These are phyloP conservation scores for Tuta absoluta DNA, from an alignment of 2,888 invertebrate genomes.

Conservation along the genomic window DNA sequence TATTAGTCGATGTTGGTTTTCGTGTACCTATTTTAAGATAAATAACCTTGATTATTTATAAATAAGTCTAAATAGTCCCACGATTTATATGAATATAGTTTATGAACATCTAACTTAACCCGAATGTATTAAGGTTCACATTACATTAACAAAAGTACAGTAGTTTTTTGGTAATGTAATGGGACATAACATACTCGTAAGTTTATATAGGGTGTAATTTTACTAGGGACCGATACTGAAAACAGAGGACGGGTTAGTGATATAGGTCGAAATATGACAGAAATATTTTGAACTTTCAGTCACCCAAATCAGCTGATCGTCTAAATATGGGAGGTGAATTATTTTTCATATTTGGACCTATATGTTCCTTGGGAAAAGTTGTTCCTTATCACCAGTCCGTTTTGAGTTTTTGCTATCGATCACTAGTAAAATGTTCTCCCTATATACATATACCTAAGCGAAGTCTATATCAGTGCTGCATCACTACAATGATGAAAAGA, in stretches of 20 bases:
- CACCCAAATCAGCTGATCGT: no score
- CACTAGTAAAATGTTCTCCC: no score
- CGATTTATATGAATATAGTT: neutral
- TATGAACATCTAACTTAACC: constrained; percentile 45
- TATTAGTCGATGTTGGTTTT: constrained; percentile 40
- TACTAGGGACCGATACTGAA: no score
- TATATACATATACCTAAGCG: neutral
- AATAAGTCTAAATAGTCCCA: constrained; percentile 7
- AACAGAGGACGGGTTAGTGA: no score
- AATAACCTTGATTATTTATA: constrained; percentile 9
- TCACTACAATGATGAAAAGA: neutral
- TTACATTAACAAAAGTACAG: neutral
- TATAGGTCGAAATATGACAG: no score
- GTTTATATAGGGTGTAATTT: no score
- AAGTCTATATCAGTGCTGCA: neutral
- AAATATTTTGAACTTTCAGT: no score
- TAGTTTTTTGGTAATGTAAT: neutral
- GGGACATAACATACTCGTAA: neutral
- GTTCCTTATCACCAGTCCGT: no score
- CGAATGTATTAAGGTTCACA: constrained; percentile 37
- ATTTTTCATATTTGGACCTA: no score
- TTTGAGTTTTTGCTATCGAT: no score
- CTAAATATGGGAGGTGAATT: no score
- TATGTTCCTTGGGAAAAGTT: no score
- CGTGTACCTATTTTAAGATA: neutral